Percentiles rank a stretch among this genome's conserved stretches.
Conservation (phyloP, 2,797 vertebrate genomes). For the Graptemys geographica region DNA sequence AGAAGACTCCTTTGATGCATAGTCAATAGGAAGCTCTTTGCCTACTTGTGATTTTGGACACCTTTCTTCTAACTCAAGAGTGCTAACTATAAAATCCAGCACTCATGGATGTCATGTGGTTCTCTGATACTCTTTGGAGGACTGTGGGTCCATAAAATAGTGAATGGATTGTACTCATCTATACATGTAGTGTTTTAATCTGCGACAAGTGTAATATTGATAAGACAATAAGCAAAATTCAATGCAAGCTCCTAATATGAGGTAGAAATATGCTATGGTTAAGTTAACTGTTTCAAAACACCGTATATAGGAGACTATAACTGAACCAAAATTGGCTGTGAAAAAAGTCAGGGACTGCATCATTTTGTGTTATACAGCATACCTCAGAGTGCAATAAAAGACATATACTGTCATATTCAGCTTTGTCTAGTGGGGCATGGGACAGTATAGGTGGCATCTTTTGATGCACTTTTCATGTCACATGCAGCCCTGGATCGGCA, state of each 20-base stretch:
- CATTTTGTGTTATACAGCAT: accelerated
- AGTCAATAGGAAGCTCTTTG: neutral
- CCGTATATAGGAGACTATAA: neutral
- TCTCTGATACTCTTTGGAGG: neutral
- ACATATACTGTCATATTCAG: accelerated
- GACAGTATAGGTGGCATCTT: accelerated
- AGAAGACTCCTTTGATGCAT: neutral
- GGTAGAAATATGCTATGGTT: neutral
- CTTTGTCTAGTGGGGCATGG: accelerated
- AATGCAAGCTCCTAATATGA: neutral
- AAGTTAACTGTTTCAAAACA: neutral
- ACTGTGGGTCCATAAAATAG: neutral
- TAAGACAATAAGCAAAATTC: neutral
- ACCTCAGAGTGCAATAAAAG: neutral
- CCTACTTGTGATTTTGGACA: neutral
- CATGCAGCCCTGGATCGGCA: neutral
- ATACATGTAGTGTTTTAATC: neutral
- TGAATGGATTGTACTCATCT: neutral
- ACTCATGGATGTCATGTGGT: neutral
- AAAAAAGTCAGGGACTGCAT: neutral
- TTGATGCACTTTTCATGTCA: neutral
- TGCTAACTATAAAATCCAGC: neutral
- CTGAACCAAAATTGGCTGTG: accelerated
- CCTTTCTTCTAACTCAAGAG: neutral
- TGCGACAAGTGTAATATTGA: neutral